Conservation (phyloP, 2,888 invertebrate genomes). For the Ferrisia virgata region DNA sequence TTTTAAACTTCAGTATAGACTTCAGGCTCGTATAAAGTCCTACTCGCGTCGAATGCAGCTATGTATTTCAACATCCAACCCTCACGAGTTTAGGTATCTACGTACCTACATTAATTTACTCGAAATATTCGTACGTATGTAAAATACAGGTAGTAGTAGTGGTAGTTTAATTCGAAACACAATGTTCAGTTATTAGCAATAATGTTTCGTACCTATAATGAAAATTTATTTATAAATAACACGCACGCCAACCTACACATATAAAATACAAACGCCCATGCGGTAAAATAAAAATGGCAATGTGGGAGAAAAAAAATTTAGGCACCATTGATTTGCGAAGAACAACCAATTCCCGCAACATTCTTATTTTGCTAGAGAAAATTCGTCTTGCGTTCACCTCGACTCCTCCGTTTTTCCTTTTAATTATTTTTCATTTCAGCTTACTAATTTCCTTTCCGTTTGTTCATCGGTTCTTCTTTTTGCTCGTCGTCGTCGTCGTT, state of each 20-base stretch:
- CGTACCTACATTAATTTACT: no score
- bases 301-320: not conserved
- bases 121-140: no score
- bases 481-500: constrained; percentile 29
- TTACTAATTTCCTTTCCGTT: constrained; percentile 46
- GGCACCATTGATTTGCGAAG: constrained; percentile 38
- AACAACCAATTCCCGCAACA: constrained; percentile 34
- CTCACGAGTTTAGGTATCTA: no score
- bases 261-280: not conserved
- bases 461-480: constrained; percentile 44
- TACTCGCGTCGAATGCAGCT: no score
- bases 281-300: not conserved
- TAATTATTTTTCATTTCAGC: constrained; percentile 46
- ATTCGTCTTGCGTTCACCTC: constrained; percentile 44
- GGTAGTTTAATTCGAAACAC: not conserved
- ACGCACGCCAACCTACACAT: not conserved
- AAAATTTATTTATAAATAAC: constrained; percentile 10
- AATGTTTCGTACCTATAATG: not conserved
- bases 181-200: not conserved
- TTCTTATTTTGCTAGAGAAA: constrained; percentile 30
- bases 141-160: no score
- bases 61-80: no score
- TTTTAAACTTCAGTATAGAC: no score
- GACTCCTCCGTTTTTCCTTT: constrained; percentile 41
- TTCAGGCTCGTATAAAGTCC: no score